A percentile compares a stretch with the other conserved stretches of the same genome.
These are phyloP conservation scores for Trichonephila inaurata DNA, from an alignment of 1,140 invertebrate genomes.

Conservation along the genomic window DNA sequence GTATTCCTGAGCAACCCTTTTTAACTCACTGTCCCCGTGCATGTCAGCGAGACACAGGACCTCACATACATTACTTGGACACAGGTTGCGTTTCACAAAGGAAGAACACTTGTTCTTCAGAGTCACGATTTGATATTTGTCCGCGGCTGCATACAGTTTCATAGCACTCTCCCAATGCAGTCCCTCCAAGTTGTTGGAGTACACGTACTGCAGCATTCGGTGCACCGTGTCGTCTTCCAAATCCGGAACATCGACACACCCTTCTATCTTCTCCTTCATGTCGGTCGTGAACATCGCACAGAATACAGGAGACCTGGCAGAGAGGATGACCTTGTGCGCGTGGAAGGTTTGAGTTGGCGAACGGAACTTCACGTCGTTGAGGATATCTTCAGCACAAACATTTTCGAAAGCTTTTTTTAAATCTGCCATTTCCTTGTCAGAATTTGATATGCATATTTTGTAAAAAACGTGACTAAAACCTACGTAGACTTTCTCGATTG, in stretches of 20 bases:
- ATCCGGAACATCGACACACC: neutral
- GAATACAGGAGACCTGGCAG: constrained; percentile 80
- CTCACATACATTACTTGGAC: neutral
- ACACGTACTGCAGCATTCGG: neutral
- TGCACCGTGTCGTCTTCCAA: neutral
- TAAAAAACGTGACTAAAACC: too few relatives aligned
- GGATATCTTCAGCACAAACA: neutral
- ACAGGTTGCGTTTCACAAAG: neutral
- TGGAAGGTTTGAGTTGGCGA: constrained; percentile 78
- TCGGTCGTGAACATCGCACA: constrained; percentile 79
- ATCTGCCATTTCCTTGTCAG: neutral
- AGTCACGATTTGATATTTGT: constrained; percentile 12
- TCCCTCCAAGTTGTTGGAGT: neutral
- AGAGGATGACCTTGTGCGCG: constrained; percentile 79
- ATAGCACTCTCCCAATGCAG: neutral
- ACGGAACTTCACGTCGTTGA: constrained; percentile 79
- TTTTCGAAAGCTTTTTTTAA: neutral
- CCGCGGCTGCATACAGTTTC: neutral
- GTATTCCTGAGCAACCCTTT: neutral
- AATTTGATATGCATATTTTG: neutral
- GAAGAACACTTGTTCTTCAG: neutral
- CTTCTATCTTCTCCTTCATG: too few relatives aligned
- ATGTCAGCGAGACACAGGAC: neutral
- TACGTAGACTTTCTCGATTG: neutral
- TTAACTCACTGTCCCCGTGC: neutral